Conservation (phyloP, 2,797 vertebrate species). For the Sebastes baramenuke region DNA sequence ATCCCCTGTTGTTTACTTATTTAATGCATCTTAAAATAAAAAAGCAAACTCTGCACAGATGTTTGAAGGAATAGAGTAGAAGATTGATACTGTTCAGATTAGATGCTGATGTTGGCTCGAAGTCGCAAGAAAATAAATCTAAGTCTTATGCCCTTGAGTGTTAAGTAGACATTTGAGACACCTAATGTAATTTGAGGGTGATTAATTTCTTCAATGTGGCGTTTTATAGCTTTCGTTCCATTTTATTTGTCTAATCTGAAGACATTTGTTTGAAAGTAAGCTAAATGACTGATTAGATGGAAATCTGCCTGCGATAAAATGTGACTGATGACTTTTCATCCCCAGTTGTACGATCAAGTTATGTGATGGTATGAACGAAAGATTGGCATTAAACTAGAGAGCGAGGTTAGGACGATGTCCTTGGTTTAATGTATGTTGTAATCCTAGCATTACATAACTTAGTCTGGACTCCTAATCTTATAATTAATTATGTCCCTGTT, state of each 20-base stretch:
- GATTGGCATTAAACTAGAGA: constrained; percentile 26
- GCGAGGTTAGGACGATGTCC: neutral
- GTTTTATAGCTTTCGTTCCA: neutral
- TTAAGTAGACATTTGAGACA: constrained; percentile 7
- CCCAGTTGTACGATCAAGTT: constrained; percentile 23
- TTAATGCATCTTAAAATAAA: neutral
- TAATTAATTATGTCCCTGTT: constrained; percentile 28
- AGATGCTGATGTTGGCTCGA: neutral
- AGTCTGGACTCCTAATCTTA: constrained; percentile 23
- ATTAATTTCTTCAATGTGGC: constrained; percentile 1
- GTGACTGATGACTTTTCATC: constrained; percentile 30
- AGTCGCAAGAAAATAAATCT: neutral
- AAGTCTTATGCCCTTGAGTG: constrained; percentile 5
- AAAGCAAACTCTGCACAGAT: neutral
- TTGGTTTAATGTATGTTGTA: constrained; percentile 41
- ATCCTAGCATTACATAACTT: constrained; percentile 1
- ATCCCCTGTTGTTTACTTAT: neutral
- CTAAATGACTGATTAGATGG: constrained; percentile 11
- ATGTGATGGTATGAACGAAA: constrained; percentile 6
- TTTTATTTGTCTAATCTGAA: constrained; percentile 24
- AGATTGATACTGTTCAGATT: neutral
- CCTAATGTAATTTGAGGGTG: constrained; percentile 1
- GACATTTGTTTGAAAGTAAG: constrained; percentile 19
- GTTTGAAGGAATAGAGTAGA: neutral
- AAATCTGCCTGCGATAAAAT: constrained; percentile 21